phyloP scores from a whole-genome alignment of 2,113 vertebrate species.

The Zootoca vivipara region DNA sequence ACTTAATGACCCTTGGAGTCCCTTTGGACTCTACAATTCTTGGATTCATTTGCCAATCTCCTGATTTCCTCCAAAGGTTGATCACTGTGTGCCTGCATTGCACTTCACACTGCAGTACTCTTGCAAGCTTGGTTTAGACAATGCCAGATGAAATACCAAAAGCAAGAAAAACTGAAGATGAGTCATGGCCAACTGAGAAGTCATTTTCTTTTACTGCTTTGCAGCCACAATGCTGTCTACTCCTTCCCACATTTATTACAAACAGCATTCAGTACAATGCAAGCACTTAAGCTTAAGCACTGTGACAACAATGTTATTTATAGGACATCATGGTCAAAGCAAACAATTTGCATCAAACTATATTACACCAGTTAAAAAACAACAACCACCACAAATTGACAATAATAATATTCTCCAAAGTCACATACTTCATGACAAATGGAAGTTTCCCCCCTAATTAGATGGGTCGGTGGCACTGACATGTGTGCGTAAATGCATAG shows the following conservation, averaged over 20 bases:
- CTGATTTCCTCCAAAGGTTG: slow-evolving; percentile 31
- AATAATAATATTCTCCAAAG: slow-evolving; percentile 22
- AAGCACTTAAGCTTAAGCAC: slow-evolving; percentile 44
- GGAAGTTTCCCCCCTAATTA: slow-evolving; percentile 26
- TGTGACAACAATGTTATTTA: slow-evolving; percentile 33
- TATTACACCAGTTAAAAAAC: slow-evolving; percentile 35
- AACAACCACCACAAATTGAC: neutral
- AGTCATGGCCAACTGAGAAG: neutral
- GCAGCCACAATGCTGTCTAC: slow-evolving; percentile 5
- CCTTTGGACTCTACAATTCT: too few relatives aligned
- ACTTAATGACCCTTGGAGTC: too few relatives aligned
- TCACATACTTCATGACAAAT: slow-evolving; percentile 19
- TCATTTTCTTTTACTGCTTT: slow-evolving; percentile 38
- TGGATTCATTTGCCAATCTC: neutral
- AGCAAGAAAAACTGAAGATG: slow-evolving; percentile 3
- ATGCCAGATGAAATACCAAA: neutral
- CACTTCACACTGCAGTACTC: slow-evolving; percentile 5
- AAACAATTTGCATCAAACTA: slow-evolving; percentile 24
- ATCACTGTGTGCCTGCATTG: slow-evolving; percentile 10
- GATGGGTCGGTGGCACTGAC: slow-evolving; percentile 34
- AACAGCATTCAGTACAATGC: slow-evolving; percentile 42
- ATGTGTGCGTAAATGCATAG: slow-evolving; percentile 12
- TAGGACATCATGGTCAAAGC: slow-evolving; percentile 38
- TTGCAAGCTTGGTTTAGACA: neutral
- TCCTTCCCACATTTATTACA: slow-evolving; percentile 33